Evolutionary conservation across 2,888 invertebrate genomes (phyloP).

Genomic region (Synergus itoensis): DNA sequence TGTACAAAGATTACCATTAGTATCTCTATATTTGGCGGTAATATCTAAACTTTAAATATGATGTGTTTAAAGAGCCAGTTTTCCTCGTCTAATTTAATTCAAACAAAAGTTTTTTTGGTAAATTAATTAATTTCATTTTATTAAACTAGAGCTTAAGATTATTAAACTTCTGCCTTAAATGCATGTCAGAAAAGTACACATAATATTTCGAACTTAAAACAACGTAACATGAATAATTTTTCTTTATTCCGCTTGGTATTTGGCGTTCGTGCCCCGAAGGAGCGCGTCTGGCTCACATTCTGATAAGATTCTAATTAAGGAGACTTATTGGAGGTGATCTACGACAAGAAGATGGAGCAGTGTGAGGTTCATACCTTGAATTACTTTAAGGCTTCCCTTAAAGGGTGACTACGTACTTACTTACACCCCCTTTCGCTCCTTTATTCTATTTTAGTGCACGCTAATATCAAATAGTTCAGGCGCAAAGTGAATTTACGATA

Average conservation of each 20-base stretch:
- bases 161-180: not conserved
- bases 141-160: too few species aligned
- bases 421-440: conserved; percentile 20
- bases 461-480: conserved; percentile 28
- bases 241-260: not conserved
- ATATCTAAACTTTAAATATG: too few species aligned
- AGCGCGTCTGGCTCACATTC: conserved; percentile 61
- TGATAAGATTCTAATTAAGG: conserved; percentile 73
- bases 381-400: conserved; percentile 35
- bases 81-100: too few species aligned
- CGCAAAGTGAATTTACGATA: conserved; percentile 35
- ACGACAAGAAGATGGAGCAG: conserved; percentile 42
- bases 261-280: conserved; percentile 41
- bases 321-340: conserved; percentile 60
- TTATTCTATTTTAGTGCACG: conserved; percentile 29
- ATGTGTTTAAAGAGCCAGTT: too few species aligned
- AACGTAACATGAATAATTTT: not conserved
- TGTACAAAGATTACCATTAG: too few species aligned
- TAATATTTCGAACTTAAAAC: not conserved
- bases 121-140: too few species aligned
- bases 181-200: not conserved
- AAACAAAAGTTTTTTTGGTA: too few species aligned
- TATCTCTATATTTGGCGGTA: too few species aligned
- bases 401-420: conserved; percentile 11
- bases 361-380: conserved; percentile 31